Conservation (phyloP, 64 coral and sea anemone species). For the Porites australiensis region DNA sequence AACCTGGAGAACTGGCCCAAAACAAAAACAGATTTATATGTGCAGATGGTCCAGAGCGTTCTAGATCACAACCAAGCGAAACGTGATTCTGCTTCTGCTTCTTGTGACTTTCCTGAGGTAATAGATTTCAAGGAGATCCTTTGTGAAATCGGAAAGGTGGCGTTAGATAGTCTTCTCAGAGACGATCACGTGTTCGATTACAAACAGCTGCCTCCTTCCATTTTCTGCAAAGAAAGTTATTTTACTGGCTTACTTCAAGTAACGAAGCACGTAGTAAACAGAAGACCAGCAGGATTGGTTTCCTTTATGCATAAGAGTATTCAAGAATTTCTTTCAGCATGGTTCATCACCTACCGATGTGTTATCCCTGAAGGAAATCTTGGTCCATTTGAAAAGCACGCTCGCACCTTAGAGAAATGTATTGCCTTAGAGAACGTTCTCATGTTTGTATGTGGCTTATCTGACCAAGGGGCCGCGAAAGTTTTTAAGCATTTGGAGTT, state of each 20-base stretch:
- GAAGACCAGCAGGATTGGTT: not conserved
- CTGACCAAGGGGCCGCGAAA: not conserved
- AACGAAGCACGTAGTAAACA: not conserved
- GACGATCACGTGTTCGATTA: not conserved
- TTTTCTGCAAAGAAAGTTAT: not conserved
- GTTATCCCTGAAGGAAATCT: not conserved
- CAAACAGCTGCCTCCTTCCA: not conserved
- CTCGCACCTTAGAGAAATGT: not conserved
- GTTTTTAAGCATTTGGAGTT: slow-evolving; percentile 10
- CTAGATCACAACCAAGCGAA: not conserved
- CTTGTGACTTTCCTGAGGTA: not conserved
- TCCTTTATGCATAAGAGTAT: slow-evolving; percentile 35
- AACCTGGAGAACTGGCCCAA: not conserved
- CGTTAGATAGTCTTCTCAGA: not conserved
- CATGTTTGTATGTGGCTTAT: slow-evolving; percentile 13
- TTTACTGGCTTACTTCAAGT: slow-evolving; percentile 20
- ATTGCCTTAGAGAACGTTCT: slow-evolving; percentile 8
- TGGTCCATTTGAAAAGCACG: not conserved
- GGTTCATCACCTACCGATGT: not conserved
- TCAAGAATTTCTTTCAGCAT: slow-evolving; percentile 15
- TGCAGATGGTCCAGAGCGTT: slow-evolving; percentile 10
- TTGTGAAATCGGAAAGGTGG: slow-evolving; percentile 6
- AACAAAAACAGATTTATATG: not conserved
- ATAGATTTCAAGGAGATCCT: slow-evolving; percentile 1
- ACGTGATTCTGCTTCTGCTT: not conserved